Percentiles rank a stretch among this genome's conserved stretches.
Evolutionary conservation across 2,797 vertebrate genomes (phyloP).

Genomic region (Pelodytes ibericus): DNA sequence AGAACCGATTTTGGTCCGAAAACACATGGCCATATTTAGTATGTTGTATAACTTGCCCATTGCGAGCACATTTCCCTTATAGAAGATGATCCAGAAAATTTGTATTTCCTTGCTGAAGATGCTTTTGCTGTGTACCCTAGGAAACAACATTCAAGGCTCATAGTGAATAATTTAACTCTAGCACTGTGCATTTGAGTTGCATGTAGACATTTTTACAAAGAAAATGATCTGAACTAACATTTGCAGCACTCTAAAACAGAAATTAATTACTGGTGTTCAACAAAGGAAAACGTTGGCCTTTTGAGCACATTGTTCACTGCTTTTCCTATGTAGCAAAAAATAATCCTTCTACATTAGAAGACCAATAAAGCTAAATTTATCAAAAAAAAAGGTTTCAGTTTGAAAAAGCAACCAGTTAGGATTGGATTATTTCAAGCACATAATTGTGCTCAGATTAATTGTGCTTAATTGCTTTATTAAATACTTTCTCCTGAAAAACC

Average conservation of each 20-base stretch:
- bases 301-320: conserved; percentile 31
- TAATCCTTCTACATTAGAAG: conserved; percentile 11
- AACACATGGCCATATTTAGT: too few species aligned
- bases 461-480: too few species aligned
- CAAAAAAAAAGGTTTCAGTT: neutral
- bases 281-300: conserved; percentile 37
- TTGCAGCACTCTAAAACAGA: conserved; percentile 41
- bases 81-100: conserved; percentile 8
- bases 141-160: conserved; percentile 32
- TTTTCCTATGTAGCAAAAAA: conserved; percentile 20
- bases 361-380: conserved; percentile 23
- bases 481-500: too few species aligned
- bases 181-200: conserved; percentile 45
- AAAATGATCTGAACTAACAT: conserved; percentile 49
- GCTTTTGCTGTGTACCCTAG: conserved; percentile 23
- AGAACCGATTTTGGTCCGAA: too few species aligned
- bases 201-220: conserved; percentile 52
- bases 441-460: too few species aligned
- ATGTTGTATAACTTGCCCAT: too few species aligned
- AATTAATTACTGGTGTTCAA: conserved; percentile 52
- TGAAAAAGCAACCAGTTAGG: conserved; percentile 12
- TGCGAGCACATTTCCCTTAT: conserved; percentile 14
- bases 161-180: conserved; percentile 49
- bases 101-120: conserved; percentile 18
- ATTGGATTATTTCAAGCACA: conserved; percentile 1